A percentile compares a stretch with the other conserved stretches of the same genome.
These are phyloP conservation scores for Troglohyphantes excavatus DNA, from an alignment of 2,888 invertebrate genomes.

Conservation along the genomic window DNA sequence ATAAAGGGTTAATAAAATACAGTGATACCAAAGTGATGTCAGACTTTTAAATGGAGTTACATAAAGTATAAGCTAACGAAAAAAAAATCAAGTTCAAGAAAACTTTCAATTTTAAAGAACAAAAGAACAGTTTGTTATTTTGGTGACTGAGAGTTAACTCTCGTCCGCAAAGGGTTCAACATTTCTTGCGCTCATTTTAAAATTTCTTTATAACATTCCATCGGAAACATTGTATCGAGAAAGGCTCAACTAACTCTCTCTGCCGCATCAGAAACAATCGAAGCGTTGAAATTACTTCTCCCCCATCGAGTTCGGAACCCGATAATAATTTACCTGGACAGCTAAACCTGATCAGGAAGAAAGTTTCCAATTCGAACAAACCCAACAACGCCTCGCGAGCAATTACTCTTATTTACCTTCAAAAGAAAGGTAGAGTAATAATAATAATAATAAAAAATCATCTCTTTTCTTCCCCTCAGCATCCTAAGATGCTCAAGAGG, in stretches of 20 bases:
- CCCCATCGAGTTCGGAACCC: neutral
- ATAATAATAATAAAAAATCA: neutral
- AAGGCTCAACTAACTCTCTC: neutral
- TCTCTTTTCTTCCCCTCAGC: neutral
- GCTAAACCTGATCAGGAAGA: neutral
- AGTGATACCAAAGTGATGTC: no score
- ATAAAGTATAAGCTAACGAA: no score
- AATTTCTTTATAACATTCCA: no score
- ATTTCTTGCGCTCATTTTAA: no score
- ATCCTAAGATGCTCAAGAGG: constrained; percentile 27
- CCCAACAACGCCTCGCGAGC: neutral
- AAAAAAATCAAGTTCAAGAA: no score
- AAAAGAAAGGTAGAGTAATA: neutral
- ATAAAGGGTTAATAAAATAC: no score
- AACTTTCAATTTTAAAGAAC: no score
- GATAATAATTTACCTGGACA: neutral
- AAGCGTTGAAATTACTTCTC: neutral
- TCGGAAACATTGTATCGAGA: no score
- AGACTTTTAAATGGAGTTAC: no score
- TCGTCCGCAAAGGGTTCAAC: no score
- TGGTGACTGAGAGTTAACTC: no score
- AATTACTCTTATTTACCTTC: neutral
- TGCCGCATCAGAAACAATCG: neutral
- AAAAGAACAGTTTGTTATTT: no score
- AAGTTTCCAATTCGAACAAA: neutral